Conservation (phyloP, 2,888 invertebrate genomes). For the Watsonalla cultraria region DNA sequence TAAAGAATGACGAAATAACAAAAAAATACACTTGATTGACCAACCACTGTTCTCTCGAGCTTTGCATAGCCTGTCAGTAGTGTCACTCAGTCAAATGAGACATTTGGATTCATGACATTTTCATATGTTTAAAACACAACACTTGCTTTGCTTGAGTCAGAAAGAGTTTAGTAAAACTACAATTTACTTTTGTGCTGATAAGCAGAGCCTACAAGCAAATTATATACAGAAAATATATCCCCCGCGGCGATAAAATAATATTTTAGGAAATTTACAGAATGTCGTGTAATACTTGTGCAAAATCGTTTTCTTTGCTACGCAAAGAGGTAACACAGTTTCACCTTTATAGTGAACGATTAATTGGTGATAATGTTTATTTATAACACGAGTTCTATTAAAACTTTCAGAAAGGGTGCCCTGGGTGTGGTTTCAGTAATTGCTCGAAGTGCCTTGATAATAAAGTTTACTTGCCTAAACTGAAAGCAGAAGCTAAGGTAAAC, state of each 20-base stretch:
- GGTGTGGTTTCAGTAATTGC: slow-evolving; percentile 91
- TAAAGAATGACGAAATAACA: too few species aligned
- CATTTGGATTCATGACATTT: too few species aligned
- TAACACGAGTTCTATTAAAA: slow-evolving; percentile 3
- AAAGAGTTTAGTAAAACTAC: too few species aligned
- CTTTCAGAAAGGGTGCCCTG: slow-evolving; percentile 88
- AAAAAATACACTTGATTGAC: too few species aligned
- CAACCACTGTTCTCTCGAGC: too few species aligned
- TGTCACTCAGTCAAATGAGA: too few species aligned
- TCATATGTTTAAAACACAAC: too few species aligned
- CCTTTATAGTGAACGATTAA: not conserved
- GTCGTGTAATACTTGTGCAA: slow-evolving; percentile 86
- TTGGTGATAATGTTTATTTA: slow-evolving; percentile 1
- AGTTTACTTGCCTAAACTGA: slow-evolving; percentile 81
- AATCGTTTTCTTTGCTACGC: slow-evolving; percentile 83
- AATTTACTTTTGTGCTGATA: too few species aligned
- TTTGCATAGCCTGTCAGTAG: too few species aligned
- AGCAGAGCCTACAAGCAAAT: too few species aligned
- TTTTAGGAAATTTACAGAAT: slow-evolving; percentile 45
- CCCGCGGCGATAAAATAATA: slow-evolving; percentile 5
- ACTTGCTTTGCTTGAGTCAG: too few species aligned
- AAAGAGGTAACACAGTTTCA: slow-evolving; percentile 79
- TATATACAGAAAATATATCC: too few species aligned
- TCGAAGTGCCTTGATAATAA: slow-evolving; percentile 88
- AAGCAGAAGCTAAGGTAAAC: slow-evolving; percentile 82